Base-by-base conservation (phyloP, 1,140 invertebrate genomes). In the Conus betulinus region DNA sequence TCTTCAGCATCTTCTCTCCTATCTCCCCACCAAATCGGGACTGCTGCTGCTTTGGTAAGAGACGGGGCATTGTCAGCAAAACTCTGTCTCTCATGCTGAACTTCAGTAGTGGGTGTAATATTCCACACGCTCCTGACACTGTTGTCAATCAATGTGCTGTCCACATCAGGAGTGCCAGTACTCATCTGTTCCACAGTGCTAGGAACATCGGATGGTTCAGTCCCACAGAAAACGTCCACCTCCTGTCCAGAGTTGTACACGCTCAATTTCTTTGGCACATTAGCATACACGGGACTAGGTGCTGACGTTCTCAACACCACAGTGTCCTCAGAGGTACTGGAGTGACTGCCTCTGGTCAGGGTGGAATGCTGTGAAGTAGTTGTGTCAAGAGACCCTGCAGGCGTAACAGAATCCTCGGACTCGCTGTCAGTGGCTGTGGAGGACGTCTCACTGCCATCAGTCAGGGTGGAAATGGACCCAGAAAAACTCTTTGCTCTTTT, bases 391-490 rank as follows among this genome's bases (percentile, higher is more conserved):
- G 51, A 8, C 10, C 20, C 74, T 10, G 74, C 20, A 5, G 13
- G n/a, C 20, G 17, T 53, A 71, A 76, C 15, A 17, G 85, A 87
- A 53, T 74, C 71, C 5, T 87, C 71, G 3, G 51, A 51, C 10
- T 87, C 85, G 13, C 85, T 87, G 51, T 76, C 51, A 25, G 51
- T 79, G 13, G 23, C 15, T n/a, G 85, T 25, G 0, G 85, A 87
- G 23, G 13, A 8, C 20, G 53, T 57, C 5, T 10, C 25, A 27
- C 53, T 78, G 39, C 57, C 23, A 3, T 76, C 71, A 0, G 85
- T 87, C n/a, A 78, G 63, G 15, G 52, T 76, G 51, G 85, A 87
- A 6, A 79, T n/a, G 39, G 85, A 87, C 4, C 85, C 85, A 57
- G 85, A 25, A 27, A 78, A 87, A 27, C 85, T 87, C 10, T 25